Conservation (phyloP, 2,113 vertebrate genomes). For the Machaerirhynchus nigripectus region DNA sequence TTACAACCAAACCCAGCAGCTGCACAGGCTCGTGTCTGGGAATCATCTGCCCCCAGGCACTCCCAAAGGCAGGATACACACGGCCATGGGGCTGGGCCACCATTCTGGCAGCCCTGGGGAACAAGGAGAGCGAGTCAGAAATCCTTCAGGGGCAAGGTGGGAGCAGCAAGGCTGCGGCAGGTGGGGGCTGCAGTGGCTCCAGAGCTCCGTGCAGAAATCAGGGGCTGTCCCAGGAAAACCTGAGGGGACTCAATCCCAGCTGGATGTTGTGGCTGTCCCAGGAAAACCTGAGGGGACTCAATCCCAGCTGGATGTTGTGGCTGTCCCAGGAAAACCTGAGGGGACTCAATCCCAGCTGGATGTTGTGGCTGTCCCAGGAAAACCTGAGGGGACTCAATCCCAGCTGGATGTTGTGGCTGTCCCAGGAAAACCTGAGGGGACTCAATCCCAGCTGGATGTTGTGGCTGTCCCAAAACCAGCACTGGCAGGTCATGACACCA, state of each 20-base stretch:
- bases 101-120: neutral
- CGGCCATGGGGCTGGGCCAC: neutral
- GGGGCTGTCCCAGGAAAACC: neutral
- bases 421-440: neutral
- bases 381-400: accelerated
- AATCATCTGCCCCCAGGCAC: neutral
- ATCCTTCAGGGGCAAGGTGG: neutral
- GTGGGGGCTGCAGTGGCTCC: neutral
- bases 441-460: neutral
- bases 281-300: accelerated
- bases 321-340: neutral
- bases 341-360: neutral
- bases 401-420: neutral
- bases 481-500: neutral
- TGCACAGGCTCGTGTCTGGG: neutral
- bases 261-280: too few species aligned
- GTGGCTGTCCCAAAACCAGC: neutral
- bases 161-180: neutral
- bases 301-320: neutral
- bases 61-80: neutral
- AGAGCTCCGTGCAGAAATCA: neutral
- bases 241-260: neutral
- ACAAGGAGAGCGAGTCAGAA: neutral
- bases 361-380: neutral
- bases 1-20: neutral